Conservation (phyloP, 92 coral and sea anemone species). For the Pocillopora meandrina region DNA sequence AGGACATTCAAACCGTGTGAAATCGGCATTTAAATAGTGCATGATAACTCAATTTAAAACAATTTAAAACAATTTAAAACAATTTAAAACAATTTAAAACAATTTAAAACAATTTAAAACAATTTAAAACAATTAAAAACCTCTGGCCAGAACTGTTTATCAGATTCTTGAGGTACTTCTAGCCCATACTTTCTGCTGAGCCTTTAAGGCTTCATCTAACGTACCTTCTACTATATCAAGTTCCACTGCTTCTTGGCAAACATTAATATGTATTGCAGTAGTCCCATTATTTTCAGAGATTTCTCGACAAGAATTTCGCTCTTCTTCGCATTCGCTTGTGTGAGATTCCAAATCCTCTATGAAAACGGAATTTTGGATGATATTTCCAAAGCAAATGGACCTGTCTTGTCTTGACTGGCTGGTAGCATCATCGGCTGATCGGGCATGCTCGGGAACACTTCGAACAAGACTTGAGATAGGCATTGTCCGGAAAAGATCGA, state of each 20-base stretch:
- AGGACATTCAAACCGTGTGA: too few relatives aligned
- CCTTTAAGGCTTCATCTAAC: conserved; percentile 1
- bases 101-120: too few relatives aligned
- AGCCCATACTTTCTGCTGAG: conserved; percentile 6
- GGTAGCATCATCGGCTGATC: not conserved
- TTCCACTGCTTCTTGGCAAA: conserved; percentile 11
- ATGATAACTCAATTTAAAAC: too few relatives aligned
- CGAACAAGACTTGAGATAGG: not conserved
- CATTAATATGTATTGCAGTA: not conserved
- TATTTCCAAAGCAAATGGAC: not conserved
- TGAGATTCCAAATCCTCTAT: conserved; percentile 6
- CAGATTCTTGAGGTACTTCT: not conserved
- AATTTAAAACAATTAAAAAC: too few relatives aligned
- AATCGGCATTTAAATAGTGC: too few relatives aligned
- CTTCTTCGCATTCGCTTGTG: not conserved
- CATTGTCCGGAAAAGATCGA: not conserved
- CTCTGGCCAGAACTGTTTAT: not conserved
- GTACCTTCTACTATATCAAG: conserved; percentile 1
- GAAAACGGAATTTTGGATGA: not conserved
- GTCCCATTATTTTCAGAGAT: not conserved
- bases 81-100: too few relatives aligned
- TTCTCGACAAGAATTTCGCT: not conserved
- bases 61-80: too few relatives aligned
- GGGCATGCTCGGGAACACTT: not conserved
- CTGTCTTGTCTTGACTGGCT: not conserved